phyloP scores from a whole-genome alignment of 1,140 invertebrate species.

The Drosophila ogumai region DNA sequence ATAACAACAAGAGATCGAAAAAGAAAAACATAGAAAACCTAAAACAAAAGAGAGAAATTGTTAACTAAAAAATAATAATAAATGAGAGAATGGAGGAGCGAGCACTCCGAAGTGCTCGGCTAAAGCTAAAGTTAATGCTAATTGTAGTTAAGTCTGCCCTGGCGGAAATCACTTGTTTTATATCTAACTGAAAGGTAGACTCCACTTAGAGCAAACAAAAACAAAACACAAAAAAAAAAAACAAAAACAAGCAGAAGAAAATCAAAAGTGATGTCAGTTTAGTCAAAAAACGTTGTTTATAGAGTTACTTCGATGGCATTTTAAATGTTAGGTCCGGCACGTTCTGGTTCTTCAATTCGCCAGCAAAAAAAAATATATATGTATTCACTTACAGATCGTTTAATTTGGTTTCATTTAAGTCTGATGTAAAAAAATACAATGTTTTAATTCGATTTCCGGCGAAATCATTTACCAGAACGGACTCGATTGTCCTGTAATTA shows the following conservation, averaged over 20 bases:
- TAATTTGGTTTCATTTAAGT: constrained; percentile 6
- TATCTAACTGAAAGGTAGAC: constrained; percentile 46
- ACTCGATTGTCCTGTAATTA: constrained; percentile 37
- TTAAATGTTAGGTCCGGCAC: constrained; percentile 54
- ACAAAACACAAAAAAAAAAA: not conserved
- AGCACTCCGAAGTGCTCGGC: constrained; percentile 62
- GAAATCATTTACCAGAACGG: constrained; percentile 29
- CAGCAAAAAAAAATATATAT: too few relatives aligned
- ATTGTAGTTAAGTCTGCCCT: constrained; percentile 42
- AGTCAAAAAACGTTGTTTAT: constrained; percentile 66
- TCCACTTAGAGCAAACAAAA: constrained; percentile 39
- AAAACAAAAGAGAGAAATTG: constrained; percentile 47
- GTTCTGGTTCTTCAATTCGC: constrained; percentile 21
- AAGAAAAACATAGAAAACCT: constrained; percentile 21
- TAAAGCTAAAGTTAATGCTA: constrained; percentile 42
- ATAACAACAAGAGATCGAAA: constrained; percentile 41
- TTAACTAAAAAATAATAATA: constrained; percentile 49
- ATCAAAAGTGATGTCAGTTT: constrained; percentile 74
- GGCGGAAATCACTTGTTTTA: constrained; percentile 58
- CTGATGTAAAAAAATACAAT: not conserved
- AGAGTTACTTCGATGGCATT: constrained; percentile 70
- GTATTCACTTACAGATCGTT: too few relatives aligned
- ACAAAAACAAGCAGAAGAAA: constrained; percentile 27
- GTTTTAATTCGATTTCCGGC: not conserved
- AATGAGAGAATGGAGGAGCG: constrained; percentile 25